Evolutionary conservation across 2,888 invertebrate species (phyloP).

Genomic region (Eustalomyia histrio): DNA sequence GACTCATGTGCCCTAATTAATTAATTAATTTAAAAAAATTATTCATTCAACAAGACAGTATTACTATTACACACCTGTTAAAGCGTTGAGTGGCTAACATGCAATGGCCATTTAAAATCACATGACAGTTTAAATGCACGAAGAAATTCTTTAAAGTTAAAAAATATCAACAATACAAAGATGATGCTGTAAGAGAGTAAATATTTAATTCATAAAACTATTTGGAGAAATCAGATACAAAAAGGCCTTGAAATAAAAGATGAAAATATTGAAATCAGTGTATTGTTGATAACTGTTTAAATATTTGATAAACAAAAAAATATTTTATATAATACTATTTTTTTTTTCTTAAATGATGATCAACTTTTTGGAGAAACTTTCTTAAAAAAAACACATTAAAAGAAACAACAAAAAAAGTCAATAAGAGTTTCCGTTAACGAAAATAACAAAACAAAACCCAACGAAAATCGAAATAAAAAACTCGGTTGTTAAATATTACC

Average conservation of each 20-base stretch:
- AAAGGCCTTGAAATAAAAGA: constrained; percentile 58
- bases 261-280: constrained; percentile 20
- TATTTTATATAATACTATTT: constrained; percentile 50
- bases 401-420: constrained; percentile 38
- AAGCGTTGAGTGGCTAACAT: constrained; percentile 16
- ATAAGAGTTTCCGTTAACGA: constrained; percentile 60
- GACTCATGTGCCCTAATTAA: no score
- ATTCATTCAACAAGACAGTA: not conserved
- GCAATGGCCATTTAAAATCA: constrained; percentile 46
- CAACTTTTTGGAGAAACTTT: constrained; percentile 61
- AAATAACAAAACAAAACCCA: no score
- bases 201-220: constrained; percentile 39
- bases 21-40: not conserved
- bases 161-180: constrained; percentile 7
- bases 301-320: constrained; percentile 39
- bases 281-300: constrained; percentile 36
- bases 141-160: constrained; percentile 13
- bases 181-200: constrained; percentile 59
- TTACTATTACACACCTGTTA: constrained; percentile 1
- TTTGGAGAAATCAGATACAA: constrained; percentile 62
- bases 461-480: constrained; percentile 44
- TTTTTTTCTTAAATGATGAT: constrained; percentile 34
- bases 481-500: constrained; percentile 41
- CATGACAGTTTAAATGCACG: constrained; percentile 37
- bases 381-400: constrained; percentile 31